Evolutionary conservation across 2,113 vertebrate genomes (phyloP), one percentile per base, ranked within the genome.

Genomic region (Lophius piscatorius): DNA sequence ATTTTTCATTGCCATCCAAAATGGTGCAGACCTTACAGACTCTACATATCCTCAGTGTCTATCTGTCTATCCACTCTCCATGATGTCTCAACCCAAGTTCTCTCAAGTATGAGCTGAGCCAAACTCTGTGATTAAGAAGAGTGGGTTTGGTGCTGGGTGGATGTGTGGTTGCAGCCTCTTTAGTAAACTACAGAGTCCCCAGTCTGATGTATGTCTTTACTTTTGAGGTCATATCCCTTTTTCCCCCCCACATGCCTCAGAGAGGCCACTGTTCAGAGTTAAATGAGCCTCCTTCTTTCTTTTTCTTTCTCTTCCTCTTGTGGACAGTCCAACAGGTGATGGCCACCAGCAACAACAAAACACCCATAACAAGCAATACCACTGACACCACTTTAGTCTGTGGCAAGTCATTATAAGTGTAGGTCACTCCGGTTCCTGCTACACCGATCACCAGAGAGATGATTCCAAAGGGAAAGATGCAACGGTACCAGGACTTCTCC

Each of bases 401-500:
- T 21, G 91, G 92, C 3, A 94, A 88, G 74, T 94, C 92, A 22
- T 93, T 92, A 66, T 94, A 94, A 44, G 91, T 92, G 92, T 95
- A 98, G 67, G 94, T 96, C 74, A 98, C 95, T 21, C 93, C 93
- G 0, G 91, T 94, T 31, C 93, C 94, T 0, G 95, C 93, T 0
- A 93, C 74, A 2, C 95, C 94, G 2, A 94, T 94, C 71, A 97
- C 94, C 83, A 95, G 72, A 0, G 94, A 94, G 74, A 97, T 93
- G 39, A 94, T 93, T 59, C 95, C 92, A 1, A 98, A 98, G 3
- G 94, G 94, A 76, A 98, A 94, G 78, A 98, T 89, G 82, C 95
- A 98, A 76, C 92, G 92, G 80, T 94, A 93, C 94, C 95, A 98
- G 26, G 94, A 97, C 82, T 94, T 93, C 87, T 95, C 95, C 0